Evolutionary conservation across 2,113 vertebrate genomes (phyloP).

Genomic region (Sceloporus tristichus): DNA sequence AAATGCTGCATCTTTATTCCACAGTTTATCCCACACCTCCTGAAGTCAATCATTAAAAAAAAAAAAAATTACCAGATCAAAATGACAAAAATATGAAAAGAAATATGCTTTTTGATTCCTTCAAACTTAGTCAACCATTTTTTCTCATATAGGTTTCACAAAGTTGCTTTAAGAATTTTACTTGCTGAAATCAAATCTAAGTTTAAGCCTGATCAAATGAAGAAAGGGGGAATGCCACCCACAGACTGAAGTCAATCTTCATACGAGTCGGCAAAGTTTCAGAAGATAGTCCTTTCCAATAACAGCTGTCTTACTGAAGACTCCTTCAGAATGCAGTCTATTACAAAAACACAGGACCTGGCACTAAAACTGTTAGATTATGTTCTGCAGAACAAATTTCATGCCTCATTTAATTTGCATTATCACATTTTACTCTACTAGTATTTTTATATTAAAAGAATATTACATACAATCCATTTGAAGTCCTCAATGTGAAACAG

Average conservation of each 20-base stretch:
- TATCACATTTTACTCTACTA: background rate
- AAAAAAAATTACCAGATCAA: background rate
- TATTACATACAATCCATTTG: background rate
- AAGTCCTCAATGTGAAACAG: constrained; percentile 24
- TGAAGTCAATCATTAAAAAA: background rate
- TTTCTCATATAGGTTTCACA: background rate
- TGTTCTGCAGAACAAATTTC: background rate
- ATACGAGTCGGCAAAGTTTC: background rate
- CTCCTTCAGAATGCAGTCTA: background rate
- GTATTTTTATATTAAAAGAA: constrained; percentile 5
- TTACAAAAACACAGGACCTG: background rate
- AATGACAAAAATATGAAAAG: background rate
- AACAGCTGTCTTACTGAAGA: background rate
- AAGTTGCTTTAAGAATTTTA: background rate
- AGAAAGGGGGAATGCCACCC: background rate
- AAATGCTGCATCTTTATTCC: background rate
- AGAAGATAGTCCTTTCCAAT: background rate
- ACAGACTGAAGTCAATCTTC: background rate
- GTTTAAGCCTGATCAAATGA: background rate
- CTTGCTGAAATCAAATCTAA: background rate
- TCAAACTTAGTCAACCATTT: background rate
- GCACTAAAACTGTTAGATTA: background rate
- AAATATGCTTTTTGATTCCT: background rate
- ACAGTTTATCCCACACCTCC: background rate
- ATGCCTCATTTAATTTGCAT: background rate